Base-by-base conservation (phyloP, 1,140 invertebrate genomes). In the Chymomyza costata region DNA sequence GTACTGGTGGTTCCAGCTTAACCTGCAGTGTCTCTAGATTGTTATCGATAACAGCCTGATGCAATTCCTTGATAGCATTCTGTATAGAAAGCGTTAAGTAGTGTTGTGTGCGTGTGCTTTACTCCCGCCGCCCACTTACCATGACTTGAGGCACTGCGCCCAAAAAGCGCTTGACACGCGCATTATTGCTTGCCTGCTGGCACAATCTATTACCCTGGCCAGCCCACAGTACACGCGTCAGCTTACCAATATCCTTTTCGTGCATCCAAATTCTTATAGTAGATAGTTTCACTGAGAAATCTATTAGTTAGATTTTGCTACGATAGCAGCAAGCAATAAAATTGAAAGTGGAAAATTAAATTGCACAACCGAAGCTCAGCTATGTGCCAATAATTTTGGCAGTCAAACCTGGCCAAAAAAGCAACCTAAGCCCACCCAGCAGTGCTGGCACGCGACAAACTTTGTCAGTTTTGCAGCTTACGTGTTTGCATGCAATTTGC, bases 191-290 rank as follows among this genome's bases (percentile, higher is more conserved):
- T 1, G 94, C 94, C 82, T 96, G 94, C 54, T 91, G 90, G 38
- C 93, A 88, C 2, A 96, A 87, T 53, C 92, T 91, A 34, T 91
- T 87, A 6, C 95, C 95, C 69, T 95, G 92, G 0, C 95, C 95
- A 66, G 94, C 93, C 92, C 94, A 95, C 7, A 97, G 87, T 1
- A 96, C 92, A 69, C 93, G 91, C 76, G 95, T 93, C 35, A 97
- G 86, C 67, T 93, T 92, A 13, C 89, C 89, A 71, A 96, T 88
- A 84, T 96, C 93, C 78, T 92, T 90, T 81, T 96, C 95, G 82
- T 96, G 93, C 57, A 96, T 95, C 94, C 95, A 97, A 87, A 95
- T 95, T 53, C 94, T 88, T 55, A 97, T 95, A 68, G 95, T 95
- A 32, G 94, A 92, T 25, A 93, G 91, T 71, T 93, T 94, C 65